phyloP scores from a whole-genome alignment of 2,797 vertebrate species.

The Hoplostethus atlanticus region DNA sequence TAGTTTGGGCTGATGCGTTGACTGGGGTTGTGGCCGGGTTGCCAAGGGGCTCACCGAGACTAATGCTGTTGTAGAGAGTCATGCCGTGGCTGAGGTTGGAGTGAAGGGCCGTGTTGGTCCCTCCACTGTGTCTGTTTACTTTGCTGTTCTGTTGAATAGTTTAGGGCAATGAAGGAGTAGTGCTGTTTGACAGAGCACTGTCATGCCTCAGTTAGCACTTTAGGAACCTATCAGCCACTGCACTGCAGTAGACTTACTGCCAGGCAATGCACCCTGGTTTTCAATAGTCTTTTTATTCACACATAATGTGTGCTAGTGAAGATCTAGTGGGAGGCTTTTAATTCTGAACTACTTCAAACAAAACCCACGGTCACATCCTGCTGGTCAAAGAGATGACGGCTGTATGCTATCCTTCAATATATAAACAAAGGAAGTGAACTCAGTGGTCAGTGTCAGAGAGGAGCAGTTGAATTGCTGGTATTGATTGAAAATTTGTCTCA shows the following conservation, averaged over 20 bases:
- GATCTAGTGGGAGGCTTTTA: neutral
- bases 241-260: constrained; percentile 45
- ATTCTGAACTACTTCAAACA: no score
- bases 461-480: neutral
- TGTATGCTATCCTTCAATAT: no score
- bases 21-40: constrained; percentile 11
- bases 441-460: neutral
- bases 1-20: constrained; percentile 12
- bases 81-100: constrained; percentile 23
- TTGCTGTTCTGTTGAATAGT: constrained; percentile 48
- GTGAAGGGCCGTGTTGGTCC: constrained; percentile 28
- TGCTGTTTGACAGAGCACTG: constrained; percentile 52
- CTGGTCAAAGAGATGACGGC: no score
- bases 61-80: constrained; percentile 22
- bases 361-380: no score
- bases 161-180: constrained; percentile 45
- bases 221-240: constrained; percentile 36
- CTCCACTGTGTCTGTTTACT: constrained; percentile 60
- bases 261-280: constrained; percentile 15
- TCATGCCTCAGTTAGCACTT: constrained; percentile 56
- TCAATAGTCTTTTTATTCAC: constrained; percentile 26
- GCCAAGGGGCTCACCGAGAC: constrained; percentile 32
- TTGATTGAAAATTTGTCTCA: neutral
- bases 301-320: constrained; percentile 24
- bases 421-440: neutral